phyloP scores from a whole-genome alignment of 1,140 invertebrate genomes.

The Leptinotarsa texana region DNA sequence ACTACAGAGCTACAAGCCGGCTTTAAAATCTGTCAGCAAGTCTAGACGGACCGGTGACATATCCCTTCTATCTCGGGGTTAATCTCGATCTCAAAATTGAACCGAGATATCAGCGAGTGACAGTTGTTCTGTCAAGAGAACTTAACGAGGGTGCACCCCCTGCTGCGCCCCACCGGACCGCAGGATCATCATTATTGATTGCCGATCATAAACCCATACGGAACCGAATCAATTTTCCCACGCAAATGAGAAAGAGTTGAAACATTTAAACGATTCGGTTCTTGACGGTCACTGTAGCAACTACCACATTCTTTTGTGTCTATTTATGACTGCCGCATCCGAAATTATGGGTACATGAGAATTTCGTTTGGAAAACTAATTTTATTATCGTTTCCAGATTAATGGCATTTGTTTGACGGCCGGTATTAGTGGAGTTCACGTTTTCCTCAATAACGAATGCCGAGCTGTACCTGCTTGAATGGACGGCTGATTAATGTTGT shows the following conservation, averaged over 20 bases:
- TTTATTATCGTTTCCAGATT: constrained; percentile 6
- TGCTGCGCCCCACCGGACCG: constrained; percentile 37
- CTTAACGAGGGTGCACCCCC: constrained; percentile 43
- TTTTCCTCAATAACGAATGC: not conserved
- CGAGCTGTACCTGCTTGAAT: no score
- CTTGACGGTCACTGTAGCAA: constrained; percentile 1
- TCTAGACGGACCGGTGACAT: constrained; percentile 26
- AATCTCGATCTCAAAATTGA: constrained; percentile 32
- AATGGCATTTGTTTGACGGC: not conserved
- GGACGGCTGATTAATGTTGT: not conserved
- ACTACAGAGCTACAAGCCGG: constrained; percentile 14
- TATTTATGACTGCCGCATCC: constrained; percentile 5
- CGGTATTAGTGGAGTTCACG: not conserved
- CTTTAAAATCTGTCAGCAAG: constrained; percentile 27
- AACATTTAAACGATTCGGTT: not conserved
- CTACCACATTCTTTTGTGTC: constrained; percentile 3
- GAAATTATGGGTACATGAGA: not conserved
- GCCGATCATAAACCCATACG: constrained; percentile 34
- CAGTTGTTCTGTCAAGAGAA: constrained; percentile 39
- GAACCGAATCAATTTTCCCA: constrained; percentile 1
- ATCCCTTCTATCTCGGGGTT: constrained; percentile 23
- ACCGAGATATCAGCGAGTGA: constrained; percentile 28
- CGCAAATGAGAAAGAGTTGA: constrained; percentile 10
- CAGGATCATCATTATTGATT: constrained; percentile 44
- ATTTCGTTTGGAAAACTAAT: constrained; percentile 1